A percentile compares a stretch with the other conserved stretches of the same genome.
These are phyloP conservation scores for Atta texana DNA, from an alignment of 1,140 invertebrate genomes.

Conservation along the genomic window DNA sequence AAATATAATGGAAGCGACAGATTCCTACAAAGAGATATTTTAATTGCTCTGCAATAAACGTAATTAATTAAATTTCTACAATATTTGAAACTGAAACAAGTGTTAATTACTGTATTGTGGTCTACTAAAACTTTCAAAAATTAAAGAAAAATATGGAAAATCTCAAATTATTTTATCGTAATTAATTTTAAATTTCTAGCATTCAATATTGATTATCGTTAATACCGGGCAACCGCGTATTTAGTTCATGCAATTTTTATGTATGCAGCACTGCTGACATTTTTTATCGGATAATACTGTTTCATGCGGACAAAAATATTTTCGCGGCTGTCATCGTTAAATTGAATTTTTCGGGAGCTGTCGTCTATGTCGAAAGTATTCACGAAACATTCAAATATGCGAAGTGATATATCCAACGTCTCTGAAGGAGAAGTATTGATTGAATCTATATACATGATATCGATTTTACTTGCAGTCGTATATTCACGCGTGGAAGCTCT, in stretches of 20 bases:
- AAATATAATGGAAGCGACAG: background rate
- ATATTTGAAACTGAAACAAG: background rate
- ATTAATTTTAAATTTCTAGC: constrained; percentile 10
- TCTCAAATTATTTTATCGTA: background rate
- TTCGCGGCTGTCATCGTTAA: constrained; percentile 25
- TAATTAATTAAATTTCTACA: constrained; percentile 27
- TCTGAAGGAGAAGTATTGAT: constrained; percentile 7
- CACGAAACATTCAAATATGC: constrained; percentile 17
- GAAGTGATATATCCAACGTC: background rate
- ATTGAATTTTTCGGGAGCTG: background rate
- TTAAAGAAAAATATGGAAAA: constrained; percentile 10
- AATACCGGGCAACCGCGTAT: background rate
- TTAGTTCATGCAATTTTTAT: constrained; percentile 2
- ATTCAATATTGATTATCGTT: constrained; percentile 25
- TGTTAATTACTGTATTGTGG: constrained; percentile 22
- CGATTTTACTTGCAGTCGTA: constrained; percentile 16
- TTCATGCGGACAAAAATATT: constrained; percentile 19
- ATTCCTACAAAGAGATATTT: constrained; percentile 10
- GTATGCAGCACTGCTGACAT: background rate
- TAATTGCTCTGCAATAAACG: background rate
- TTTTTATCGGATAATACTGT: background rate
- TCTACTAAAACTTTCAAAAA: background rate
- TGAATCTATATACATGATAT: constrained; percentile 26
- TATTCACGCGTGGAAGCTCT: constrained; percentile 14
- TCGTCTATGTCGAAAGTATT: background rate